phyloP scores from a whole-genome alignment of 2,888 invertebrate species.

The Acleris holmiana region DNA sequence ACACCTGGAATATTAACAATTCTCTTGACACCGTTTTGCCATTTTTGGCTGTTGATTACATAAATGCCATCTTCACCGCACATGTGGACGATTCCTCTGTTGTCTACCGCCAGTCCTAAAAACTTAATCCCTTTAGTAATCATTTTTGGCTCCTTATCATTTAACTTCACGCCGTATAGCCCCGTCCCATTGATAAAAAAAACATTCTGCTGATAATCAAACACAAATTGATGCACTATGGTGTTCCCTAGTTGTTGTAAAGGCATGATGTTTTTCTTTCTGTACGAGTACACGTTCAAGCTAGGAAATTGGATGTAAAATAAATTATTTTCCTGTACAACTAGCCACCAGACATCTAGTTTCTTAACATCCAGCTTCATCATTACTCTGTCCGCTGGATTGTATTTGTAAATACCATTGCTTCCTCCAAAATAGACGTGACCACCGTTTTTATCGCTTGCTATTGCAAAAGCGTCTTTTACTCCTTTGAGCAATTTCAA shows the following conservation, averaged over 20 bases:
- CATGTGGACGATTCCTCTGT: conserved; percentile 59
- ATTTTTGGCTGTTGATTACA: conserved; percentile 55
- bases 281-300: conserved; percentile 60
- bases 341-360: conserved; percentile 74
- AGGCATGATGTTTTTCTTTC: conserved; percentile 52
- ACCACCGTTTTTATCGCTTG: conserved; percentile 50
- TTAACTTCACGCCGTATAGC: conserved; percentile 57
- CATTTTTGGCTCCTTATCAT: conserved; percentile 43
- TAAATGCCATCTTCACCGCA: conserved; percentile 72
- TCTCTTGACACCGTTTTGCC: conserved; percentile 57
- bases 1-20: conserved; percentile 62
- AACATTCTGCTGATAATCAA: conserved; percentile 61
- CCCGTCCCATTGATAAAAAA: conserved; percentile 71
- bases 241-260: conserved; percentile 50
- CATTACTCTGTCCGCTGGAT: conserved; percentile 49
- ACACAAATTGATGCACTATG: conserved; percentile 66
- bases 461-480: conserved; percentile 71
- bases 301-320: conserved; percentile 72
- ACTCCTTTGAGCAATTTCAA: conserved; percentile 67
- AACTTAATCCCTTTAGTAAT: conserved; percentile 59
- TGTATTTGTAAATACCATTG: conserved; percentile 70
- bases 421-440: conserved; percentile 73
- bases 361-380: conserved; percentile 57
- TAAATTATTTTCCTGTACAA: conserved; percentile 53
- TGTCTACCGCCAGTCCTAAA: conserved; percentile 63